Conservation (phyloP, 1,140 invertebrate species). For the Brachystomella parvula region DNA sequence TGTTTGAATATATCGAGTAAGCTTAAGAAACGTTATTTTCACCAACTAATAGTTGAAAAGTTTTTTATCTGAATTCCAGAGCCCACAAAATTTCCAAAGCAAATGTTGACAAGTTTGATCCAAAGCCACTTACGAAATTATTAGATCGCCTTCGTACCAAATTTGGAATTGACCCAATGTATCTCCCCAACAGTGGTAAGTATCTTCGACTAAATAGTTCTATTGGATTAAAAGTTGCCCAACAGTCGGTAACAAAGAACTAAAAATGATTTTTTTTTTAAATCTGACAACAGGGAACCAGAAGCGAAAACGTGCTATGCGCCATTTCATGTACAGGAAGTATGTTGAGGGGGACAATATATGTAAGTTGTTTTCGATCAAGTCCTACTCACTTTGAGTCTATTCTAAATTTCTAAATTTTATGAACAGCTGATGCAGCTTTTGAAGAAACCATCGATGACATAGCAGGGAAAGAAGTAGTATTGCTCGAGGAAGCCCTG, state of each 20-base stretch:
- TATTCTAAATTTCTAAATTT: neutral
- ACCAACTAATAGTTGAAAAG: neutral
- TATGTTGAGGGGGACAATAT: constrained; percentile 46
- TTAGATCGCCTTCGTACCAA: constrained; percentile 53
- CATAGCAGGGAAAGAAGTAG: constrained; percentile 49
- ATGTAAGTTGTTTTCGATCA: neutral
- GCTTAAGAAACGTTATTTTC: constrained; percentile 42
- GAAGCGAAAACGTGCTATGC: constrained; percentile 55
- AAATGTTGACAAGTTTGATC: constrained; percentile 51
- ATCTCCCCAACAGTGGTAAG: constrained; percentile 56
- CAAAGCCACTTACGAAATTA: constrained; percentile 54
- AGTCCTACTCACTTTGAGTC: neutral
- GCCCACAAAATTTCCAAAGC: constrained; percentile 52
- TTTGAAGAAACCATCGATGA: constrained; percentile 61
- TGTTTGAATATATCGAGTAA: constrained; percentile 22
- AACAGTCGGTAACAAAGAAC: no score
- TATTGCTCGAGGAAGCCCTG: constrained; percentile 52
- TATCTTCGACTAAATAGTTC: no score
- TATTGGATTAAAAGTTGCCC: no score
- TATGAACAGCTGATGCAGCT: constrained; percentile 47
- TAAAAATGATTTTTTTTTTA: no score
- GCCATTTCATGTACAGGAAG: constrained; percentile 56
- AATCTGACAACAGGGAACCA: no score
- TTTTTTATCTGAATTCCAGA: constrained; percentile 42
- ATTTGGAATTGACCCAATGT: constrained; percentile 53